A percentile compares a stretch with the other conserved stretches of the same genome.
These are phyloP conservation scores for Gryllus bimaculatus DNA, from an alignment of 1,140 invertebrate genomes.

Conservation along the genomic window DNA sequence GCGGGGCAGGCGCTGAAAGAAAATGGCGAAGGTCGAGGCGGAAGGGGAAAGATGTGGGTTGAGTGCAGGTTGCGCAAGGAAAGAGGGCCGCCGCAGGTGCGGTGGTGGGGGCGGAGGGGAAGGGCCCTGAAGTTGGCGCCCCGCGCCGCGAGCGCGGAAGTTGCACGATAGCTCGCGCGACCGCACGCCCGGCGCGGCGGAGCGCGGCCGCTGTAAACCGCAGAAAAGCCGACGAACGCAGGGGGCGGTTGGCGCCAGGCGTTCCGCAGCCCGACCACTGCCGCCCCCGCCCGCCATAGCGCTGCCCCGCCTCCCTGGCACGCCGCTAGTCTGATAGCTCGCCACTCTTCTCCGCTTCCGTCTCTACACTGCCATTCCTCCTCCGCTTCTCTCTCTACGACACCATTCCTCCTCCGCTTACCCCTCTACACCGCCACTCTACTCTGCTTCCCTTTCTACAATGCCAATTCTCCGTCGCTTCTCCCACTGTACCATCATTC, in stretches of 20 bases:
- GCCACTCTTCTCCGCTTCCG: not conserved
- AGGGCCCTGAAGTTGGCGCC: not conserved
- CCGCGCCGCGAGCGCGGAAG: not conserved
- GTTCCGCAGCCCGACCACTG: too few species aligned
- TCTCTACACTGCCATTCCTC: not conserved
- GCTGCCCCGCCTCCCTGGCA: not conserved
- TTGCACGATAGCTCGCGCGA: not conserved
- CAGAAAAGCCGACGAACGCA: not conserved
- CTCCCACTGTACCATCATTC: too few species aligned
- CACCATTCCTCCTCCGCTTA: not conserved
- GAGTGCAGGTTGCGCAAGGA: too few species aligned
- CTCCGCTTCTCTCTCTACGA: not conserved
- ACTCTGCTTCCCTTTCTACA: too few species aligned
- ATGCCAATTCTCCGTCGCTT: too few species aligned
- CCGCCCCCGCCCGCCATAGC: not conserved
- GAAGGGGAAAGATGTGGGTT: too few species aligned
- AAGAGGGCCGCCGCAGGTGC: not conserved
- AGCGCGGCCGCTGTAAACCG: not conserved
- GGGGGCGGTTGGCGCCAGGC: not conserved
- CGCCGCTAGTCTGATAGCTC: too few species aligned
- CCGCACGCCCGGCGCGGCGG: not conserved
- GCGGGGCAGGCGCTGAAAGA: too few species aligned
- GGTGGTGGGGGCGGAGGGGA: not conserved
- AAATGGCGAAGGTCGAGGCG: too few species aligned
- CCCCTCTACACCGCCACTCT: too few species aligned